These are phyloP conservation scores for Caenorhabditis doughertyi DNA, from an alignment of 2,888 invertebrate species.

Conservation along the genomic window DNA sequence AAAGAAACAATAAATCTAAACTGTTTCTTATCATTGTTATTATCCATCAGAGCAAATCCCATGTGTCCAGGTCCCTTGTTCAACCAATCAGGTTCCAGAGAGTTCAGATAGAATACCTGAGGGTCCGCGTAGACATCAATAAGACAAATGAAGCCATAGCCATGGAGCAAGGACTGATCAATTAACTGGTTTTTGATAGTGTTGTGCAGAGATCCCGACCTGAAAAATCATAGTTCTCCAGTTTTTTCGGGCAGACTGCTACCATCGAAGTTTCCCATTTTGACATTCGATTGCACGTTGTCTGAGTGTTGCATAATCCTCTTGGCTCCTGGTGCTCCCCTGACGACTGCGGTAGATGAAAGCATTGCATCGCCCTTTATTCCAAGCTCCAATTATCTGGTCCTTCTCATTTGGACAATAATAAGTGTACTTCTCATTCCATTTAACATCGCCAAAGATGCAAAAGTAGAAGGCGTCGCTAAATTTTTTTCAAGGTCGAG, in stretches of 20 bases:
- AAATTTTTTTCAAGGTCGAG: background rate
- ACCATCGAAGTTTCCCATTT: background rate
- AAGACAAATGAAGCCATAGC: background rate
- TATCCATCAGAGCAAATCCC: background rate
- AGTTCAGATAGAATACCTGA: background rate
- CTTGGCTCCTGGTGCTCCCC: background rate
- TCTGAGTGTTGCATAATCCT: background rate
- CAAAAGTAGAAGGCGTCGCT: background rate
- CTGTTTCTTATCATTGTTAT: background rate
- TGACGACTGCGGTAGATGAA: background rate
- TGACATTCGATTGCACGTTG: background rate
- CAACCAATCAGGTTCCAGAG: background rate
- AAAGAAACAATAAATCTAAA: background rate
- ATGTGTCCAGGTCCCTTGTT: background rate
- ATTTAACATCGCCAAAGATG: background rate
- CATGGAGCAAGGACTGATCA: background rate
- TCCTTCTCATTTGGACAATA: background rate
- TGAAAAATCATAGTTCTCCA: background rate
- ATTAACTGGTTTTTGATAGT: background rate
- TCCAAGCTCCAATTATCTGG: background rate
- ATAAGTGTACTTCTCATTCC: background rate
- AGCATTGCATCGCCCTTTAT: background rate
- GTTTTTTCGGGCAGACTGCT: background rate
- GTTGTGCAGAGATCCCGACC: background rate
- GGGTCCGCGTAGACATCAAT: background rate